Base-by-base conservation (phyloP, 92 coral and sea anemone species). In the Virgularia gustaviana region DNA sequence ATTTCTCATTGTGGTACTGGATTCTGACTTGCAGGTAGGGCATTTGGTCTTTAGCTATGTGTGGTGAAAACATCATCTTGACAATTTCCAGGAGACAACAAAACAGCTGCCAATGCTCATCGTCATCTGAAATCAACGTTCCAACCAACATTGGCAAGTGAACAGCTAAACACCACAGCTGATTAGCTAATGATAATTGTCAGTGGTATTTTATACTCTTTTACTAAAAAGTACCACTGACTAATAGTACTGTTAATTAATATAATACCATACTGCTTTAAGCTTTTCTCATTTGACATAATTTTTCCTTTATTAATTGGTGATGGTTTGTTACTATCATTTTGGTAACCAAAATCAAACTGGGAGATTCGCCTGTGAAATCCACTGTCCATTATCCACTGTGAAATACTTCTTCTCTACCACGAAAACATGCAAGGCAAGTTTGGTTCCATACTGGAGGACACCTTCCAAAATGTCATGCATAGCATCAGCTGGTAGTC, bases 401-500 rank as follows among this genome's bases (percentile, higher is more conserved):
- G n/a, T n/a, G n/a, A n/a, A n/a, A n/a, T n/a, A n/a, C n/a, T n/a
- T n/a, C n/a, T n/a, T n/a, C n/a, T n/a, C n/a, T n/a, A n/a, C n/a
- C n/a, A n/a, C n/a, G n/a, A n/a, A n/a, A n/a, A n/a, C n/a, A n/a
- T n/a, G n/a, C n/a, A n/a, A n/a, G n/a, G n/a, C n/a, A n/a, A n/a
- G n/a, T n/a, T n/a, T n/a, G n/a, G n/a, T n/a, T n/a, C n/a, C n/a
- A n/a, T n/a, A n/a, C n/a, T n/a, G n/a, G n/a, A n/a, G n/a, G n/a
- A n/a, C n/a, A n/a, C n/a, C n/a, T n/a, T n/a, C n/a, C n/a, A 85
- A 59, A 11, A 81, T 34, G 49, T 85, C 90, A 77, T 81, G 90
- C 89, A 85, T 85, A 1, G 81, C 86, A 85, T 85, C 89, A 16
- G 79, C 79, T 52, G 86, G 86, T 9, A 85, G 56, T 27, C 90